Base-by-base conservation (phyloP, 2,888 invertebrate species). In the Andrena chrysosceles region DNA sequence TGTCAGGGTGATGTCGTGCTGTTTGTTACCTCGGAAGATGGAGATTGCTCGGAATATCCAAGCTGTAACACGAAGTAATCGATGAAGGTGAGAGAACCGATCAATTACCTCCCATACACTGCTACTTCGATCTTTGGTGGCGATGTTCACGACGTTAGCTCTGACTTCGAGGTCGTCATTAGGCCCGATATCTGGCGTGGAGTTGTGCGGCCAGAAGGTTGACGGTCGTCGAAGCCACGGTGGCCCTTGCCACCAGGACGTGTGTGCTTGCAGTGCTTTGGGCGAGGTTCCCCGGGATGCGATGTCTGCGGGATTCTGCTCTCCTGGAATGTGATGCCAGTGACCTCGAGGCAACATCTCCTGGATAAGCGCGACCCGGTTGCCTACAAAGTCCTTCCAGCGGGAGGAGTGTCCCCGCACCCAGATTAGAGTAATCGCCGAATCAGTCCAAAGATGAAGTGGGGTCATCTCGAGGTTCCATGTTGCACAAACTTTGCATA, bases 221-320 rank as follows among this genome's bases (percentile, higher is more conserved):
- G 26, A 29, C 1, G 26, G 26, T 29, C 2, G 13, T 16, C 16
- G 29, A 1, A 31, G 29, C 29, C 59, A 59, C 29, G n/a, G 16
- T 10, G 59, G 59, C 2, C 59, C 29, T 1, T n/a, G 26, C 59
- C 29, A 59, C 59, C 59, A 59, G 6, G 16, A 16, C 6, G 26
- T 2, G 13, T 5, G 0, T 1, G 26, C 0, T 0, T n/a, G 10
- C 7, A 59, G 29, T 16, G 4, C 0, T 26, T 0, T 26, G 0
- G 59, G 59, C 0, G 59, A 59, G 4, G 16, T 2, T 29, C 59
- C 59, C 1, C 59, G 13, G 5, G 59, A 59, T 1, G 59, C 59
- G 10, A 42, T 20, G 6, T 52, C 29, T 2, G 31, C 68, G 7
- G 68, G 68, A 68, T 68, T 68, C 7, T 68, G n/a, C 29, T 68